phyloP scores from a whole-genome alignment of 1,140 invertebrate genomes.

The Dendrolimus punctatus region DNA sequence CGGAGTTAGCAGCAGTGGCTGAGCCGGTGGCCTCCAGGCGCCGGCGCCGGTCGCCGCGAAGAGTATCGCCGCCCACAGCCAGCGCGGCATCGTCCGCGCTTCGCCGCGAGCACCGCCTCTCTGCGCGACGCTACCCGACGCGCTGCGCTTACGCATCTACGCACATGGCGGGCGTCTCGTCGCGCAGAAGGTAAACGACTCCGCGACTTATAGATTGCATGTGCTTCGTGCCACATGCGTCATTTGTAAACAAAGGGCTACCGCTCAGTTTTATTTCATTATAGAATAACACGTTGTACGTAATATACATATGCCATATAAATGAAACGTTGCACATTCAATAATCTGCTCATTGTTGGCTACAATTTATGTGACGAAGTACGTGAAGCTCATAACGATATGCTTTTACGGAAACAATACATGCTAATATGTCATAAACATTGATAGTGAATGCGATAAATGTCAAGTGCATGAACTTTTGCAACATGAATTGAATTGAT shows the following conservation, averaged over 20 bases:
- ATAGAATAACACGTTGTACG: conserved; percentile 31
- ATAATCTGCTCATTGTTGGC: background rate
- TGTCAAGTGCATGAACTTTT: conserved; percentile 25
- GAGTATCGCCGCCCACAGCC: conserved; percentile 45
- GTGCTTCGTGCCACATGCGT: conserved; percentile 39
- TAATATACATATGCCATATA: conserved; percentile 2
- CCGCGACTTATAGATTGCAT: conserved; percentile 57
- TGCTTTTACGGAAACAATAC: conserved; percentile 3
- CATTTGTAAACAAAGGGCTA: conserved; percentile 68
- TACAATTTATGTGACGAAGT: too few species aligned
- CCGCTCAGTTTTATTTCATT: conserved; percentile 49
- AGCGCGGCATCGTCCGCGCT: conserved; percentile 62
- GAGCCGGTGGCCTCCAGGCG: conserved; percentile 29
- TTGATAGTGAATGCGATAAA: conserved; percentile 19
- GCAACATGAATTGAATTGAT: background rate
- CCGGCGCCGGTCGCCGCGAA: conserved; percentile 21
- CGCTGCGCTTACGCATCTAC: conserved; percentile 60
- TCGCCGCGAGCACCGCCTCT: conserved; percentile 50
- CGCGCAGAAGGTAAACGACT: conserved; percentile 67
- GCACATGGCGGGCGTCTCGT: conserved; percentile 63
- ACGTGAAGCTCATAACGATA: background rate
- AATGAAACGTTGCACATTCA: conserved; percentile 2
- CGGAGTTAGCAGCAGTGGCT: conserved; percentile 22
- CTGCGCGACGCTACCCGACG: conserved; percentile 35
- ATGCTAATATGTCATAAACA: conserved; percentile 10